Conservation (phyloP, 2,113 vertebrate species). For the Larimichthys crocea region DNA sequence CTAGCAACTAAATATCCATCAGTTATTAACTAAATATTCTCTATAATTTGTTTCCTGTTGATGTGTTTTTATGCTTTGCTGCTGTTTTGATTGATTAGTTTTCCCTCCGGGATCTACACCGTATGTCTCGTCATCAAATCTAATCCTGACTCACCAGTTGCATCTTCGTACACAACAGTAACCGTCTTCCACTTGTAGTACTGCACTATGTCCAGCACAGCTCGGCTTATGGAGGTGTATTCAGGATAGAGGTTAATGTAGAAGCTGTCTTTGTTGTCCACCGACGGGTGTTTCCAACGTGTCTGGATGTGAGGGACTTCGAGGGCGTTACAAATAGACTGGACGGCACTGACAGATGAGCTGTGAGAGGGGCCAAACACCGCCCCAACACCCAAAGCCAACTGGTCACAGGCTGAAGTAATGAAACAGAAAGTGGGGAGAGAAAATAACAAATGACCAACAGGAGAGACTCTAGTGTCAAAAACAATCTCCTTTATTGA, state of each 20-base stretch:
- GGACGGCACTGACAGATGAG: conserved; percentile 95
- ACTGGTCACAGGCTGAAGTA: conserved; percentile 93
- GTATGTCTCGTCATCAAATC: not conserved
- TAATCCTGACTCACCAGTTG: conserved; percentile 87
- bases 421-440: conserved; percentile 1
- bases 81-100: not conserved
- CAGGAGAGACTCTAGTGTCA: not conserved
- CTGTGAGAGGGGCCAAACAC: conserved; percentile 96
- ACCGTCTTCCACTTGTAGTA: conserved; percentile 96
- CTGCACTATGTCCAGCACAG: conserved; percentile 94
- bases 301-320: conserved; percentile 99
- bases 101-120: not conserved
- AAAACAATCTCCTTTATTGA: not conserved
- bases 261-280: conserved; percentile 95
- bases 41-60: not conserved
- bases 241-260: conserved; percentile 98
- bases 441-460: not conserved
- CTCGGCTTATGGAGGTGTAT: conserved; percentile 93
- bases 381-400: conserved; percentile 95
- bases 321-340: conserved; percentile 97
- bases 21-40: too few species aligned
- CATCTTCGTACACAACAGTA: conserved; percentile 98
- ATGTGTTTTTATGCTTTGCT: conserved; percentile 1
- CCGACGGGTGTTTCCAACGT: conserved; percentile 95
- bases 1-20: too few species aligned